These are phyloP conservation scores for Limnephilus lunatus DNA, from an alignment of 2,888 invertebrate species.

Conservation along the genomic window DNA sequence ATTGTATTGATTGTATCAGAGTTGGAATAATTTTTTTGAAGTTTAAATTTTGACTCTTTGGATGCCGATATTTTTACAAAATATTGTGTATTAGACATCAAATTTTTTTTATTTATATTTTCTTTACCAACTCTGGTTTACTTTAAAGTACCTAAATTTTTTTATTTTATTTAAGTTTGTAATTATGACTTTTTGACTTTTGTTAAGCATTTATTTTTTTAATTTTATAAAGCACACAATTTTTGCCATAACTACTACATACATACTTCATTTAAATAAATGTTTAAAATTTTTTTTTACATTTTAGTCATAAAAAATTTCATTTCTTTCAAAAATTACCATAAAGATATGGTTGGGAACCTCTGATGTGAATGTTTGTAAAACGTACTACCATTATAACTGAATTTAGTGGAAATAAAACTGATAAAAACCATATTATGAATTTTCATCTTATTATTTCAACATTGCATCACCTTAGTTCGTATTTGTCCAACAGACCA, in stretches of 20 bases:
- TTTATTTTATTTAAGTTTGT: background rate
- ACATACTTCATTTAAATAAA: background rate
- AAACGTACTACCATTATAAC: background rate
- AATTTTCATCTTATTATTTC: no score
- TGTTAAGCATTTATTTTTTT: conserved; percentile 2
- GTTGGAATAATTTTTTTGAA: background rate
- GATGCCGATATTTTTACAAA: background rate
- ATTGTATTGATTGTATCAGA: background rate
- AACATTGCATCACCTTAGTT: no score
- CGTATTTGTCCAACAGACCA: no score
- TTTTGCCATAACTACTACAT: background rate
- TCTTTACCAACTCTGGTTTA: background rate
- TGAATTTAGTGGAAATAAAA: background rate
- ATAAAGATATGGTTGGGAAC: no score
- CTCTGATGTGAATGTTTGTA: background rate
- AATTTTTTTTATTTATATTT: background rate
- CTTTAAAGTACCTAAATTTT: background rate
- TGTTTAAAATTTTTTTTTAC: background rate
- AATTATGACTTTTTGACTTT: background rate
- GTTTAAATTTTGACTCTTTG: background rate
- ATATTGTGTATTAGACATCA: background rate
- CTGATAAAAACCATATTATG: background rate
- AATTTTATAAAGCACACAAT: background rate
- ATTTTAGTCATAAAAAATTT: background rate
- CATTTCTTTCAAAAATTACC: background rate